Evolutionary conservation across 64 coral and sea anemone species (phyloP), one percentile per base, ranked within the genome.

Genomic region (Dendronephthya gigantea): DNA sequence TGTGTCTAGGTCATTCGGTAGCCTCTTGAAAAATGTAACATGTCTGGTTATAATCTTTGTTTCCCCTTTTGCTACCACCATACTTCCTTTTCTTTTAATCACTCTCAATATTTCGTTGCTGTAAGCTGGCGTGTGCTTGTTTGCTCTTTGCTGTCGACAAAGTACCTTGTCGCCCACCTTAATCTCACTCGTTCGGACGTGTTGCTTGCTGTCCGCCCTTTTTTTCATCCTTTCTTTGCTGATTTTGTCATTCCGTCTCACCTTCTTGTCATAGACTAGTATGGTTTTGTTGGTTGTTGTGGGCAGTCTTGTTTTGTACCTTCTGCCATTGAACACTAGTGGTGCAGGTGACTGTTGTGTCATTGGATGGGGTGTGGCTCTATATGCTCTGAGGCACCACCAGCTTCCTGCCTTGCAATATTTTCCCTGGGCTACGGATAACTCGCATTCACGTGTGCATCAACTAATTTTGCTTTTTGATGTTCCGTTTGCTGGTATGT

Each of bases 161-260:
- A 74, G 68, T 74, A 74, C 68, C 31, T 13, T 74, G 68, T 74
- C 68, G 1, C 68, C 68, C n/a, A 74, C 68, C 33, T 74, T 74
- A 29, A 74, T 74, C n/a, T 74, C 68, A 74, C 68, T 74, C 19
- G 68, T 74, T 74, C 33, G 22, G 68, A 74, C 68, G 31, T 74
- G 68, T 27, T 35, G 22, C 68, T 74, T 74, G 68, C 68, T 74
- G 68, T 74, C 68, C 25, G 68, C 68, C 31, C 68, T 13, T 29
- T 74, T 9, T 74, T 74, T 74, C 68, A 74, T 74, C n/a, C 25
- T 11, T 2, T 19, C 9, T 74, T 74, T 74, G 68, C 68, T 35
- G 31, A 12, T 35, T 27, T 35, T 74, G 68, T 74, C n/a, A 29
- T 35, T 74, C 68, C 13, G n/a, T 74, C 17, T 17, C n/a, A 74